These are phyloP conservation scores for Cololabis saira DNA, from an alignment of 2,113 vertebrate species.

Conservation along the genomic window DNA sequence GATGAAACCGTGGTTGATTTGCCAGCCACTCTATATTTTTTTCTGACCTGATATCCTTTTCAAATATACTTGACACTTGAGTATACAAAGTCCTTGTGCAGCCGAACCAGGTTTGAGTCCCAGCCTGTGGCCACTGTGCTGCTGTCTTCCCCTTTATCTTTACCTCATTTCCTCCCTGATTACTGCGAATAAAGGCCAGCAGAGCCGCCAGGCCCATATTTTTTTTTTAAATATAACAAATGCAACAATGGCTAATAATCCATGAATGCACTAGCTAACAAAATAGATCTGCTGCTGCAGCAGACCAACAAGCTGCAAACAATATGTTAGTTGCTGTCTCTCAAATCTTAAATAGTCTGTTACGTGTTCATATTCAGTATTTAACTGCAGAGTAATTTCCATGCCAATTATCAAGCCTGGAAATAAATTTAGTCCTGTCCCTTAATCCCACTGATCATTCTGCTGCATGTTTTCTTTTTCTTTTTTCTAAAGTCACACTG, in stretches of 20 bases:
- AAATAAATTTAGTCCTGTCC: constrained; percentile 22
- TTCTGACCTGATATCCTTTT: too few relatives aligned
- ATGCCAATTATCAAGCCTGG: constrained; percentile 34
- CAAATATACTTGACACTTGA: too few relatives aligned
- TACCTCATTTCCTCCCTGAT: not conserved
- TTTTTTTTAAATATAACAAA: not conserved
- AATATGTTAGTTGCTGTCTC: not conserved
- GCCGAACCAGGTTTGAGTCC: too few relatives aligned
- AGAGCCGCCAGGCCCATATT: not conserved
- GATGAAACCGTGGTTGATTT: too few relatives aligned
- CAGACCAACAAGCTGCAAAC: not conserved
- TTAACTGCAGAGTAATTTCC: constrained; percentile 1
- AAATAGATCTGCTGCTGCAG: not conserved
- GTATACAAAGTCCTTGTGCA: too few relatives aligned
- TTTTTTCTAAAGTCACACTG: constrained; percentile 38
- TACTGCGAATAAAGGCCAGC: not conserved
- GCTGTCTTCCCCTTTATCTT: not conserved
- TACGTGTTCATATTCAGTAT: constrained; percentile 8
- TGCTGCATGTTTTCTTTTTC: not conserved
- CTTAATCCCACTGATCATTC: constrained; percentile 23
- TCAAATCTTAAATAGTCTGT: not conserved
- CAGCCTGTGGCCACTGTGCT: too few relatives aligned
- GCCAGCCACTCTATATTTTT: too few relatives aligned
- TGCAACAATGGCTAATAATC: not conserved
- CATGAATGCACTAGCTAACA: too few relatives aligned